Evolutionary conservation across 2,888 invertebrate species (phyloP).

Genomic region (Lasioglossum marginatum): DNA sequence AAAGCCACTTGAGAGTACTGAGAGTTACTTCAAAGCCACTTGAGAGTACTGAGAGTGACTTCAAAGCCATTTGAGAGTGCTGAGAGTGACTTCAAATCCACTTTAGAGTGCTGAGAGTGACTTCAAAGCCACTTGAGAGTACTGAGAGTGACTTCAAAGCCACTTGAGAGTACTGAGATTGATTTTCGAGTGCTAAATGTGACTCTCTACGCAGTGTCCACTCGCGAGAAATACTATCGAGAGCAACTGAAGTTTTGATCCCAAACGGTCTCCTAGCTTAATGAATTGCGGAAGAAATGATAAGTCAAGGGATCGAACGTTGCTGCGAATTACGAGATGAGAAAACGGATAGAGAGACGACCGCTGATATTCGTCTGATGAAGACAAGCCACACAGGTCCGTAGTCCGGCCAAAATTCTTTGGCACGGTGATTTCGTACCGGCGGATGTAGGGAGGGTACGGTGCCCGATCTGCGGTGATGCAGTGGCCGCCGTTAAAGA

Average conservation of each 20-base stretch:
- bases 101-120: too few relatives aligned
- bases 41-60: too few relatives aligned
- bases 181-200: too few relatives aligned
- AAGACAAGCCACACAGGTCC: slow-evolving; percentile 39
- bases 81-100: too few relatives aligned
- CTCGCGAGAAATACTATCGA: too few relatives aligned
- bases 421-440: slow-evolving; percentile 50
- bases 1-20: too few relatives aligned
- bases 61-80: too few relatives aligned
- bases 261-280: not conserved
- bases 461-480: slow-evolving; percentile 33
- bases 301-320: not conserved
- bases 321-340: not conserved
- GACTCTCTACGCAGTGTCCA: too few relatives aligned
- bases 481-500: slow-evolving; percentile 45
- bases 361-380: not conserved
- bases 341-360: not conserved
- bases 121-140: too few relatives aligned
- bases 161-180: too few relatives aligned
- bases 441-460: slow-evolving; percentile 19
- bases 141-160: too few relatives aligned
- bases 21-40: too few relatives aligned
- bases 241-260: not conserved
- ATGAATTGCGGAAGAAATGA: not conserved
- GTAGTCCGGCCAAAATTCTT: slow-evolving; percentile 54